Evolutionary conservation across 2,888 invertebrate genomes (phyloP).

Genomic region (Trimorus sp.): DNA sequence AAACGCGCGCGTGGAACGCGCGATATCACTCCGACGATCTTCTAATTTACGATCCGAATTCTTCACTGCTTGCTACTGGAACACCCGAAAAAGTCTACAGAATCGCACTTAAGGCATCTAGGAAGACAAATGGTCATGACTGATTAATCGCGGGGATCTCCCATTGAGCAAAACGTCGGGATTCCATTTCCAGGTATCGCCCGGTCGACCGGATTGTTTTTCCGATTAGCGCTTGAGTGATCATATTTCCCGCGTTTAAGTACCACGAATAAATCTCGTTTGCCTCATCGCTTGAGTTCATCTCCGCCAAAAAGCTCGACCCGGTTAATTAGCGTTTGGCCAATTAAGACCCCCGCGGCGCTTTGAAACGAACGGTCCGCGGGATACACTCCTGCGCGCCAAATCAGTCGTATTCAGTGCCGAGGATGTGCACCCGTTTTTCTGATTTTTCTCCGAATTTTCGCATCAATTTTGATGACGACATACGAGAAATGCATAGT

Average conservation of each 20-base stretch:
- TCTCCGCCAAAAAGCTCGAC: background rate
- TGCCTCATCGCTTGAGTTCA: background rate
- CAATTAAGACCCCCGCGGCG: too few species aligned
- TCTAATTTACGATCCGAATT: too few species aligned
- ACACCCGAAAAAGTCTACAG: constrained; percentile 2
- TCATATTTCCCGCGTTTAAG: constrained; percentile 16
- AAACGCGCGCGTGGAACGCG: too few species aligned
- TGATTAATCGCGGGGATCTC: constrained; percentile 20
- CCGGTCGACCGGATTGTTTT: constrained; percentile 7
- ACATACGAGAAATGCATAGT: too few species aligned
- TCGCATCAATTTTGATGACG: too few species aligned
- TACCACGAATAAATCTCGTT: constrained; percentile 20
- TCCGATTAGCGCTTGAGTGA: constrained; percentile 16
- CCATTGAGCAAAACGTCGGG: constrained; percentile 13
- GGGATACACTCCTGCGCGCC: too few species aligned
- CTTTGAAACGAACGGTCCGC: too few species aligned
- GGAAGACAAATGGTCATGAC: constrained; percentile 16
- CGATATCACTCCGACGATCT: too few species aligned
- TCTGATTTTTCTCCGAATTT: too few species aligned
- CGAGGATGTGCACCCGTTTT: too few species aligned
- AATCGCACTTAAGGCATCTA: constrained; percentile 1
- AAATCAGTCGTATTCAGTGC: too few species aligned
- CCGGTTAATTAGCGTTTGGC: too few species aligned
- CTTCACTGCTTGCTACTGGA: background rate
- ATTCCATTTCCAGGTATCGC: constrained; percentile 15